Base-by-base conservation (phyloP, 2,113 vertebrate genomes). In the Macquaria australasica region DNA sequence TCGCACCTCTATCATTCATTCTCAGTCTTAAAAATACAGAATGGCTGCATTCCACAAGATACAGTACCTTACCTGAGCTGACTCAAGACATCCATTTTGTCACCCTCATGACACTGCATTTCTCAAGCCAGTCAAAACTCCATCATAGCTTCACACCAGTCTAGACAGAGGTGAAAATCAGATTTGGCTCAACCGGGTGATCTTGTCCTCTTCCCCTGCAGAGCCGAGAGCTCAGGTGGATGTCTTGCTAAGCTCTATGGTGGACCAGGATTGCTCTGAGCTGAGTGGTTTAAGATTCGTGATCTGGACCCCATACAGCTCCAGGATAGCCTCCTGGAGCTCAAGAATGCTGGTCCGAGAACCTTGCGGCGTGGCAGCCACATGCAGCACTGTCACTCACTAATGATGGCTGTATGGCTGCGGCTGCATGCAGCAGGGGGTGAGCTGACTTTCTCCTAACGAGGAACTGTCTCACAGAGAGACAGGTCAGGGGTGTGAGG, bases 391-490 rank as follows among this genome's bases (percentile, higher is more conserved):
- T 85, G 78, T 88, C 85, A 73, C 77, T 88, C 86, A 74, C 78
- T 95, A 93, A 94, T 94, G 92, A 95, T 92, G 92, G 73, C 68
- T 86, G 73, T 62, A 84, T 68, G 79, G 83, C 74, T 71, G 90
- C 59, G 64, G 87, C 87, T 84, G 53, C 62, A 73, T 90, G 77
- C 91, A 91, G 90, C 90, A 71, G 90, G 92, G 87, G 89, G 90
- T 63, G 48, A 78, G 84, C 85, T 73, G 78, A 73, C 88, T 79
- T 88, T 82, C 83, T 92, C 85, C 85, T 96, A 94, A 95, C 92
- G 75, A 94, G 95, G 92, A 95, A 76, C 83, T 55, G 82, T 82
- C 89, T 89, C 92, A 83, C 82, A 81, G 87, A 89, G 91, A 93
- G 83, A 89, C 75, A 11, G 91, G 89, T 94, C 89, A 91, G 87